Percentiles rank a stretch among this genome's conserved stretches.
These are phyloP conservation scores for Sarcophaga variegata DNA, from an alignment of 2,888 invertebrate genomes.

Conservation along the genomic window DNA sequence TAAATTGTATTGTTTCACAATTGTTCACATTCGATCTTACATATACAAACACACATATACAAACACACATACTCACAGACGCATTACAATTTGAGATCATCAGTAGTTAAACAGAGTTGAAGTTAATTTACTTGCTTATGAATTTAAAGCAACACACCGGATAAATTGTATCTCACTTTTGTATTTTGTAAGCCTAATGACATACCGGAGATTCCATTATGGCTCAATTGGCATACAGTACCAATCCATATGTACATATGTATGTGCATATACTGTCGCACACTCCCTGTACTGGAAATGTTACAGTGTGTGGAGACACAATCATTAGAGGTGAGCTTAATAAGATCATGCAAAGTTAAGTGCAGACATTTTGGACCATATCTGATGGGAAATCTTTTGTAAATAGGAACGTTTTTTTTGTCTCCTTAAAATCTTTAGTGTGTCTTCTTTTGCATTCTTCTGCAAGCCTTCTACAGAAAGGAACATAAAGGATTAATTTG, in stretches of 20 bases:
- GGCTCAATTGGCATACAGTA: conserved; percentile 54
- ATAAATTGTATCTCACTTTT: conserved; percentile 69
- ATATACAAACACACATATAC: neutral
- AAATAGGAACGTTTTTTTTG: neutral
- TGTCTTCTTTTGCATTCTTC: conserved; percentile 8
- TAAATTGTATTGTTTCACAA: conserved; percentile 37
- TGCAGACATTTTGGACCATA: conserved; percentile 55
- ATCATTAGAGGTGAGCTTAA: conserved; percentile 63
- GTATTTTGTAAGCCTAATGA: conserved; percentile 66
- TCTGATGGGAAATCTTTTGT: conserved; percentile 59
- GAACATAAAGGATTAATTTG: conserved; percentile 60
- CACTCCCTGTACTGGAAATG: neutral
- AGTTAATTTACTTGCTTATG: conserved; percentile 65
- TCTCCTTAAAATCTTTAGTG: neutral
- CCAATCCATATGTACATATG: neutral
- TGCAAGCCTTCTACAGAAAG: conserved; percentile 20
- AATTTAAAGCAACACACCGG: conserved; percentile 57
- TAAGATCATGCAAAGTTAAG: conserved; percentile 67
- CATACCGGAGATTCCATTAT: conserved; percentile 68
- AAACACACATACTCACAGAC: neutral
- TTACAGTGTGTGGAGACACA: conserved; percentile 29
- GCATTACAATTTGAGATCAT: conserved; percentile 7
- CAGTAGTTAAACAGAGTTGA: conserved; percentile 47
- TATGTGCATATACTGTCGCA: neutral
- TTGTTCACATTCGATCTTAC: neutral